These are phyloP conservation scores for Tyrannus savana DNA, from an alignment of 2,113 vertebrate genomes.

Conservation along the genomic window DNA sequence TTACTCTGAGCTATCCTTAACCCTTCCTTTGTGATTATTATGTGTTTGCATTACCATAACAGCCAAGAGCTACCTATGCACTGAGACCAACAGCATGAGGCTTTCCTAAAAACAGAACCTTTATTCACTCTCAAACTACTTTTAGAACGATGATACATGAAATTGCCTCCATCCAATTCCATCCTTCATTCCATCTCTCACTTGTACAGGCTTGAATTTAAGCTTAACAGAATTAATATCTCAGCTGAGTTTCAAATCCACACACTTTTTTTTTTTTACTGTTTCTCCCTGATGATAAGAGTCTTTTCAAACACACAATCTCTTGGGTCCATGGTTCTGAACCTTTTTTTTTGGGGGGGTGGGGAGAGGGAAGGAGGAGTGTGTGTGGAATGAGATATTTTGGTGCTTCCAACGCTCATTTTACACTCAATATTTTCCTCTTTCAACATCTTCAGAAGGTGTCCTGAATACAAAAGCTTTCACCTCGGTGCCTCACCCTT, in stretches of 20 bases:
- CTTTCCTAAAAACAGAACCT: not conserved
- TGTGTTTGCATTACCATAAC: not conserved
- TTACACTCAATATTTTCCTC: not conserved
- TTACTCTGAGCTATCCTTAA: not conserved
- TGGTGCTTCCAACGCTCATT: not conserved
- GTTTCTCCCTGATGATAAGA: not conserved
- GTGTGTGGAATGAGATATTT: rapidly evolving
- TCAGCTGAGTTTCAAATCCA: not conserved
- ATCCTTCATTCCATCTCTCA: not conserved
- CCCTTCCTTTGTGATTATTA: not conserved
- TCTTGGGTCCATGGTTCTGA: not conserved
- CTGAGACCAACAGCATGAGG: not conserved
- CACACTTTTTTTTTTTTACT: not conserved
- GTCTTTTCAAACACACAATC: not conserved
- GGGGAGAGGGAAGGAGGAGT: no score
- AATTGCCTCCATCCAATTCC: not conserved
- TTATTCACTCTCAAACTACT: not conserved
- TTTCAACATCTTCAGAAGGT: not conserved
- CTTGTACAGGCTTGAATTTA: not conserved
- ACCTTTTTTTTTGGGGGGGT: not conserved
- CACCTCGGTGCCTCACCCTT: not conserved
- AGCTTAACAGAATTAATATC: not conserved
- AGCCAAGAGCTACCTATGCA: not conserved
- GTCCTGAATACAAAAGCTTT: not conserved
- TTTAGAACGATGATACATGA: not conserved